phyloP scores from a whole-genome alignment of 2,888 invertebrate genomes.

The Macrophya annulata region DNA sequence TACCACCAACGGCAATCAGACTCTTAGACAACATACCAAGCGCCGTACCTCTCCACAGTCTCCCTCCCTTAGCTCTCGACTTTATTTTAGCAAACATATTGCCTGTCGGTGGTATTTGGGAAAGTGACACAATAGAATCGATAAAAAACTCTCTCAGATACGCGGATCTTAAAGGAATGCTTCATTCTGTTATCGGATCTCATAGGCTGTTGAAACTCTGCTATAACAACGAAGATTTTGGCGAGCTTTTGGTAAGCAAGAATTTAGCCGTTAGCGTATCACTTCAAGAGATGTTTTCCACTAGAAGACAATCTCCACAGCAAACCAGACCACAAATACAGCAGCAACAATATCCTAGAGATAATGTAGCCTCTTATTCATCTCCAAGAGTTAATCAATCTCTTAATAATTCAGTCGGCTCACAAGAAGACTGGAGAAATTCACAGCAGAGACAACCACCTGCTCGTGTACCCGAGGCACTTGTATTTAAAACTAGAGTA shows the following conservation, averaged over 20 bases:
- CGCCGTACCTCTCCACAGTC: conserved; percentile 73
- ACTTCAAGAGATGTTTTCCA: conserved; percentile 64
- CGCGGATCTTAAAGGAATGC: conserved; percentile 75
- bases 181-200: conserved; percentile 59
- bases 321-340: conserved; percentile 53
- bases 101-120: conserved; percentile 82
- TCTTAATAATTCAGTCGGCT: neutral
- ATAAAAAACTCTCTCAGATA: conserved; percentile 79
- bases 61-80: conserved; percentile 83
- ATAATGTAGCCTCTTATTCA: neutral
- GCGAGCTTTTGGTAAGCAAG: conserved; percentile 65
- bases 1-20: conserved; percentile 83
- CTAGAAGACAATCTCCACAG: conserved; percentile 26
- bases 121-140: conserved; percentile 78
- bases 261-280: conserved; percentile 67
- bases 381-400: neutral
- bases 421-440: conserved; percentile 57
- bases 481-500: conserved; percentile 75
- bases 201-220: conserved; percentile 68
- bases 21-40: conserved; percentile 82
- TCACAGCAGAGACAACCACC: conserved; percentile 28
- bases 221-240: conserved; percentile 68
- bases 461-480: conserved; percentile 50
- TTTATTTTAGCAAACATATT: conserved; percentile 84
- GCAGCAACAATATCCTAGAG: conserved; percentile 26